These are phyloP conservation scores for Grammomys dolichurus DNA, from an alignment of 2,113 vertebrate genomes.

Conservation along the genomic window DNA sequence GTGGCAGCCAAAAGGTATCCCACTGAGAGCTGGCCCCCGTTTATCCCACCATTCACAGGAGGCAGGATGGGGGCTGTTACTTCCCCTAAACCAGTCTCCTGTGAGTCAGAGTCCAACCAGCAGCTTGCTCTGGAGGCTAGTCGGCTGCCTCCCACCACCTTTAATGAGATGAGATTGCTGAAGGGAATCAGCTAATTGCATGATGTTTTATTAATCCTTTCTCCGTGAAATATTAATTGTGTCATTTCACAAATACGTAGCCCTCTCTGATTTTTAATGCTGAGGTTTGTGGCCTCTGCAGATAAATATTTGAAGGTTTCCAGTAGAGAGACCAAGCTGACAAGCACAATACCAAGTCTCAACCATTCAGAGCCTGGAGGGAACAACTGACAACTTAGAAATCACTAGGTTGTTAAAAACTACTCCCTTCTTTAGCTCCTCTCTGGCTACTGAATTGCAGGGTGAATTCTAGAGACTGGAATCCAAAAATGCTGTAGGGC, in stretches of 20 bases:
- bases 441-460: not conserved
- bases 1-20: not conserved
- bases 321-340: slow-evolving; percentile 14
- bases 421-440: not conserved
- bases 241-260: slow-evolving; percentile 72
- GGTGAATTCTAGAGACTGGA: not conserved
- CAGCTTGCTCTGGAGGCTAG: not conserved
- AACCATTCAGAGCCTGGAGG: not conserved
- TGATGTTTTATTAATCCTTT: slow-evolving; percentile 87
- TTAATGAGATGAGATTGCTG: slow-evolving; percentile 83
- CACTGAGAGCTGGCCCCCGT: not conserved
- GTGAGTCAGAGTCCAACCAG: not conserved
- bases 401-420: slow-evolving; percentile 1
- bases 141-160: slow-evolving; percentile 54
- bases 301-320: slow-evolving; percentile 57
- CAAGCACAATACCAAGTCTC: slow-evolving; percentile 1
- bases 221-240: slow-evolving; percentile 85
- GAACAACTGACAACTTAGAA: slow-evolving; percentile 20
- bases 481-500: not conserved
- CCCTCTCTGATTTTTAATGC: slow-evolving; percentile 65
- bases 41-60: not conserved
- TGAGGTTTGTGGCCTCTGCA: slow-evolving; percentile 63
- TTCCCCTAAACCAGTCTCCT: not conserved
- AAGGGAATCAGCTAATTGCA: slow-evolving; percentile 84
- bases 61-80: not conserved